phyloP scores from a whole-genome alignment of 2,113 vertebrate species.

The Oophaga pumilio region DNA sequence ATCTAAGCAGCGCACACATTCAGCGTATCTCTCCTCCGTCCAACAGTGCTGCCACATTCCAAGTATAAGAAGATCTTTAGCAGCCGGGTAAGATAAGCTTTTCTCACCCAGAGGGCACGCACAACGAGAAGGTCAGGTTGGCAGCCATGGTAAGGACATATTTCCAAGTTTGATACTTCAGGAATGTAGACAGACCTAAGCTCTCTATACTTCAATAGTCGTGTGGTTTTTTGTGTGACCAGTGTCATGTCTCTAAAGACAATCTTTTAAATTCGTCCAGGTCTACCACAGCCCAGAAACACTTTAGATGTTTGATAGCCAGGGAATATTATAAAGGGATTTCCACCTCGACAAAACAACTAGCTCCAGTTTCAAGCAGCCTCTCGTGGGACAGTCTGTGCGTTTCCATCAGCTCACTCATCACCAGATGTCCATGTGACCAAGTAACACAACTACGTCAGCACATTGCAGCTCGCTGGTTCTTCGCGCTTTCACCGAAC shows the following conservation, averaged over 20 bases:
- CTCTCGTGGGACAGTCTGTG: slow-evolving; percentile 2
- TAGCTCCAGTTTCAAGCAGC: neutral
- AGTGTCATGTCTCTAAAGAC: neutral
- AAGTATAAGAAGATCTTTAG: slow-evolving; percentile 13
- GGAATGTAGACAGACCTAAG: neutral
- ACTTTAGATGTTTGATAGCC: neutral
- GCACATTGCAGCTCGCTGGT: neutral
- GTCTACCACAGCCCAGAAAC: neutral
- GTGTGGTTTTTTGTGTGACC: neutral
- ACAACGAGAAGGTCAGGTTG: slow-evolving; percentile 13
- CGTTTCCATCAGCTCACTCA: slow-evolving; percentile 26
- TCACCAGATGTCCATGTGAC: slow-evolving; percentile 2
- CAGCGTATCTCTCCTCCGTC: neutral
- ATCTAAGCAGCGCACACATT: neutral
- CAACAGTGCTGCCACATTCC: slow-evolving; percentile 14
- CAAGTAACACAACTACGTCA: neutral
- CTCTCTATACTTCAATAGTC: neutral
- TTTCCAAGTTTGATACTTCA: neutral
- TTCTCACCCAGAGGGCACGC: slow-evolving; percentile 16
- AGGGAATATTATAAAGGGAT: slow-evolving; percentile 38
- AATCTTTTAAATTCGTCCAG: neutral
- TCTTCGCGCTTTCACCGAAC: neutral
- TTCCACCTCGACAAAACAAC: slow-evolving; percentile 40
- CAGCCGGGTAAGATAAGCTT: slow-evolving; percentile 24
- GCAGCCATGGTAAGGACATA: neutral